Conservation (phyloP, 2,797 vertebrate genomes). For the Notolabrus celidotus region DNA sequence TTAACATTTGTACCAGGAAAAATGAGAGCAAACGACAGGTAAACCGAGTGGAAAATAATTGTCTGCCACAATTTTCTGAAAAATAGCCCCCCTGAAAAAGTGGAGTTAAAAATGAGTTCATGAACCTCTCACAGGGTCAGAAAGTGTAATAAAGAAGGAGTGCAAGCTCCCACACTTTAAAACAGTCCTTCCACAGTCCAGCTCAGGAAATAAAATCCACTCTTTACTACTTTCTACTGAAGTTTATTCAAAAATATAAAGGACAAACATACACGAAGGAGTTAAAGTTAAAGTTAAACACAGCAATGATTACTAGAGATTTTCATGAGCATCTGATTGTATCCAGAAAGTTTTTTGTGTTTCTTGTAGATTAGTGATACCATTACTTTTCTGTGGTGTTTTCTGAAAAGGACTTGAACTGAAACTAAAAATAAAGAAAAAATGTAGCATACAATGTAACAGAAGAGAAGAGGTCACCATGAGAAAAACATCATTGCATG, state of each 20-base stretch:
- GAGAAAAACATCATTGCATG: too few species aligned
- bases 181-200: slow-evolving; percentile 16
- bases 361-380: too few species aligned
- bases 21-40: slow-evolving; percentile 59
- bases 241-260: slow-evolving; percentile 7
- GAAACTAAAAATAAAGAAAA: too few species aligned
- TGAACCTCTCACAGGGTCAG: slow-evolving; percentile 49
- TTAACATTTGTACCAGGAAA: slow-evolving; percentile 53
- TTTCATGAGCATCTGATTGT: slow-evolving; percentile 3
- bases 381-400: neutral
- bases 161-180: slow-evolving; percentile 37
- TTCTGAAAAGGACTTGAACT: neutral
- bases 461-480: too few species aligned
- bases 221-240: slow-evolving; percentile 9
- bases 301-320: neutral
- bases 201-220: neutral
- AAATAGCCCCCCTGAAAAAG: slow-evolving; percentile 38
- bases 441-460: too few species aligned
- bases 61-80: slow-evolving; percentile 54
- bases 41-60: slow-evolving; percentile 55
- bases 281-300: neutral
- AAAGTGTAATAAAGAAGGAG: slow-evolving; percentile 31
- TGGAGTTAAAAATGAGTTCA: slow-evolving; percentile 53
- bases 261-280: slow-evolving; percentile 13
- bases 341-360: neutral